Conservation (phyloP, 2,113 vertebrate genomes). For the Pionites leucogaster region DNA sequence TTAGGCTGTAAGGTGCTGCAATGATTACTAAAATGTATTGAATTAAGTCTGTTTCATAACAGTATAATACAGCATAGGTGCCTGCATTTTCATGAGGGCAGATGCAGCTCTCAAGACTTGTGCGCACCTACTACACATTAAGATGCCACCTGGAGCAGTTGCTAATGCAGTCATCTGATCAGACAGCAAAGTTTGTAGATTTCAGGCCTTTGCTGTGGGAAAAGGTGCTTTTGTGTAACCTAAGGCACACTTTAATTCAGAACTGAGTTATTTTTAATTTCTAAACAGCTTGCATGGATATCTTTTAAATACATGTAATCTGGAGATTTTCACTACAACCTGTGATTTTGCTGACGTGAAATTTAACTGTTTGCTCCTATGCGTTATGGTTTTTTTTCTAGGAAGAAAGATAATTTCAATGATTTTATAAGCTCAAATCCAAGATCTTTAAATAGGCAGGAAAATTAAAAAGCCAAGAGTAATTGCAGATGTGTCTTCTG, state of each 20-base stretch:
- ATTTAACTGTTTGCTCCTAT: conserved; percentile 16
- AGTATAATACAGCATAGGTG: neutral
- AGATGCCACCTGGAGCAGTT: accelerated
- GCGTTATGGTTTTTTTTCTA: neutral
- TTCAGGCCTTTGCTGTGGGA: neutral
- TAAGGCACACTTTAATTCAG: neutral
- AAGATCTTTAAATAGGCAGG: conserved; percentile 34
- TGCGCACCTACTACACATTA: neutral
- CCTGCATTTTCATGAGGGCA: neutral
- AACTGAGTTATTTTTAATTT: conserved; percentile 27
- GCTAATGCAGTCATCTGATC: neutral
- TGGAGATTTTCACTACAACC: neutral
- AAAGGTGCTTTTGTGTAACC: neutral
- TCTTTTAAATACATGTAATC: neutral
- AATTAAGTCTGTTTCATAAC: neutral
- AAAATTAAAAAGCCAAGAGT: conserved; percentile 35
- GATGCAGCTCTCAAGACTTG: neutral
- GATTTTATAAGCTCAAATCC: neutral
- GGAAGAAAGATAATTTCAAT: neutral
- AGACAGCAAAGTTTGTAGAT: neutral
- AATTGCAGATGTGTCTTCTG: conserved; percentile 33
- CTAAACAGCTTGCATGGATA: neutral
- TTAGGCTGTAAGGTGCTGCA: neutral
- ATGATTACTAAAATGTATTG: neutral
- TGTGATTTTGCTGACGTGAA: conserved; percentile 12